phyloP scores from a whole-genome alignment of 2,797 vertebrate species.

The Diplodus puntazzo region DNA sequence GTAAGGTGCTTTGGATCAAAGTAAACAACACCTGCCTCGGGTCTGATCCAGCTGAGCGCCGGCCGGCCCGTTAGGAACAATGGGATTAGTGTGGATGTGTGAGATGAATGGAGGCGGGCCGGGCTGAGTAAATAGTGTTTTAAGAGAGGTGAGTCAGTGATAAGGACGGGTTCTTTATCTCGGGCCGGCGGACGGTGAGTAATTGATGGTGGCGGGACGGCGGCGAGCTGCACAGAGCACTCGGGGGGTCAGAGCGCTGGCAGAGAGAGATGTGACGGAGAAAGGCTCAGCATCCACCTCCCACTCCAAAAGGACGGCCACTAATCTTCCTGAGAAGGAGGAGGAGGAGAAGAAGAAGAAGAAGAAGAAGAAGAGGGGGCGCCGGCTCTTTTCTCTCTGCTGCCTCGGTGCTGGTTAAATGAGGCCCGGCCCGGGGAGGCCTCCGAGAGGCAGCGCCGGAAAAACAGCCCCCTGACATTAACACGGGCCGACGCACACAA shows the following conservation, averaged over 20 bases:
- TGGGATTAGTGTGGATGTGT: conserved; percentile 20
- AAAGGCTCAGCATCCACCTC: conserved; percentile 73
- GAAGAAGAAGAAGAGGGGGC: conserved; percentile 34
- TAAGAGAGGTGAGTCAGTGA: conserved; percentile 77
- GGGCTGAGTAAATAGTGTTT: conserved; percentile 70
- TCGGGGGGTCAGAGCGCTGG: conserved; percentile 79
- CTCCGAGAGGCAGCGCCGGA: conserved; percentile 31
- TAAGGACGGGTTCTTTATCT: conserved; percentile 87
- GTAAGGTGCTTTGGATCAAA: conserved; percentile 8
- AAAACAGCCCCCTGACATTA: conserved; percentile 50
- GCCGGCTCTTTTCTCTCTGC: conserved; percentile 49
- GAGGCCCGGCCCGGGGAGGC: conserved; percentile 70
- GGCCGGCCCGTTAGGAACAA: conserved; percentile 17
- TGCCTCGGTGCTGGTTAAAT: conserved; percentile 58
- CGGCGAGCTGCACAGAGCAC: conserved; percentile 55
- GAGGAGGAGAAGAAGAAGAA: conserved; percentile 42
- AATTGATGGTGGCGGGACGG: conserved; percentile 82
- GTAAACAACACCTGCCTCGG: conserved; percentile 16
- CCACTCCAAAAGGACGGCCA: conserved; percentile 75
- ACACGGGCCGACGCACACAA: conserved; percentile 12
- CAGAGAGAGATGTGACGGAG: conserved; percentile 85
- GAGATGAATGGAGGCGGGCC: conserved; percentile 54
- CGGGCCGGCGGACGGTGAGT: conserved; percentile 72
- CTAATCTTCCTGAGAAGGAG: conserved; percentile 83
- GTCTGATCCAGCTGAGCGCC: not conserved